Base-by-base conservation (phyloP, 2,113 vertebrate species). In the Meles meles region DNA sequence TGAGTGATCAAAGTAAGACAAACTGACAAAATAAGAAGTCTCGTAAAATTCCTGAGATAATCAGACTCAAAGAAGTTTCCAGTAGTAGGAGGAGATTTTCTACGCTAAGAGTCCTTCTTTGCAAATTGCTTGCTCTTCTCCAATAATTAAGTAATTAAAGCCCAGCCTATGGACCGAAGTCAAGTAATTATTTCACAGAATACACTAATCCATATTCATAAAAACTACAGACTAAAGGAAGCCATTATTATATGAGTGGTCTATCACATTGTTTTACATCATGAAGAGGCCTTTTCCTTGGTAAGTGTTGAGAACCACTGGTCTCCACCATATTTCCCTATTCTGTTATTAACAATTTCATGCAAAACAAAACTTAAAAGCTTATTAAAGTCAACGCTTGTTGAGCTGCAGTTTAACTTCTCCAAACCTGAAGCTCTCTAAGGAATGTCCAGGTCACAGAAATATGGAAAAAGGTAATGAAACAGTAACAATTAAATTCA, bases 361-460 rank as follows among this genome's bases (percentile, higher is more conserved):
- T 63, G 17, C 34, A 61, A 91, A 84, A 71, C 10, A 34, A 97
- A 96, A 84, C 49, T 72, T 37, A 88, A 14, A 86, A 89, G 5
- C 65, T 76, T 92, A 21, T 52, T 87, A 65, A 92, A 94, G 63
- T 84, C n/a, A 59, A 81, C 0, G 3, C 31, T 83, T 72, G 11
- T 96, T 88, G 93, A 88, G 44, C n/a, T 47, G 27, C 27, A 91
- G 86, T 65, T 94, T 77, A 88, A 94, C 82, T 91, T 91, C 79
- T 81, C 72, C 74, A 90, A 88, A 86, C 25, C 17, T 93, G 25
- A 9, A 79, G 71, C 57, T 93, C 27, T 89, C 71, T 92, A 89
- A 42, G 61, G 49, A 83, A 90, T 83, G 72, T 93, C 52, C 15
- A 88, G 55, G 69, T 93, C 47, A 94, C 44, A 88, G 25, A 93